Base-by-base conservation (phyloP, 1,140 invertebrate genomes). In the Monochamus saltuarius region DNA sequence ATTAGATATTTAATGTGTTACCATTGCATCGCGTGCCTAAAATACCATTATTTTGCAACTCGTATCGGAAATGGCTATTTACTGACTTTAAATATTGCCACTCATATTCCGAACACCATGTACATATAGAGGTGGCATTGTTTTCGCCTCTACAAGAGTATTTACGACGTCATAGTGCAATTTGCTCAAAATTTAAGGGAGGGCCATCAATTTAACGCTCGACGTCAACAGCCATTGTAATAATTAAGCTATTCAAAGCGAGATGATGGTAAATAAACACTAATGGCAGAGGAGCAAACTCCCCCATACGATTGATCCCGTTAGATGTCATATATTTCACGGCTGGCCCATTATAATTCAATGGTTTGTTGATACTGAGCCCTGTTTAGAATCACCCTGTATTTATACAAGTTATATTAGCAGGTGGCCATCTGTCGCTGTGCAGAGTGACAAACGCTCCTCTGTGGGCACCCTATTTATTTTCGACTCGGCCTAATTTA, bases 361-460 rank as follows among this genome's bases (percentile, higher is more conserved):
- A 67, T 67, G 66, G 66, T 62, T 67, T 67, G 66, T 67, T 67
- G 62, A 67, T 67, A 64, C 60, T 67, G 34, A 56, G 19, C 47
- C 61, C 66, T 61, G 61, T 65, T 67, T 67, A 62, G 51, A 67
- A 62, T 60, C 56, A 59, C 62, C 66, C 59, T 59, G 63, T 67
- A 65, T 67, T 67, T 65, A 67, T 62, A 67, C 55, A 65, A 67
- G 62, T 67, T 67, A 67, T 67, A 65, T 67, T 67, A 67, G 63
- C 66, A 67, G 66, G 66, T 67, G 62, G 54, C 66, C 66, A 67
- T 67, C 66, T 67, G 66, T 65, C 66, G 63, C 40, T 2, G 37
- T 37, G 19, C 39, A 52, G 29, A 56, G 35, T 45, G 58, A 55
- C 56, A 56, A 50, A 56, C 34, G 53, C 35, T 43, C n/a, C 53